Evolutionary conservation across 2,888 invertebrate genomes (phyloP), one percentile per base, ranked within the genome.

Genomic region (Platypus cylindrus): DNA sequence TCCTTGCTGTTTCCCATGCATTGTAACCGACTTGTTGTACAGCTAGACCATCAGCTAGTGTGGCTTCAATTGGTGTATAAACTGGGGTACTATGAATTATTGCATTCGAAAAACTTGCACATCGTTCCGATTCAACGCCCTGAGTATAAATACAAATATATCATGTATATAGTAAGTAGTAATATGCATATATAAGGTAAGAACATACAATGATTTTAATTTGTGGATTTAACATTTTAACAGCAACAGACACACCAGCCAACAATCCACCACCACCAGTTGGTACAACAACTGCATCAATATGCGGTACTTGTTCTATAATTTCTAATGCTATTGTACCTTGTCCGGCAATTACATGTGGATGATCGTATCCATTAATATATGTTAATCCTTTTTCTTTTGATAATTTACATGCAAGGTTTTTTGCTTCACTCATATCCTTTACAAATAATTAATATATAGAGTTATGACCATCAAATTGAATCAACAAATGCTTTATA

Each of bases 361-460:
- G 93, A 59, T 94, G 90, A 60, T 95, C 94, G 55, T 93, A 94
- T 2, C 91, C 91, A 61, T 94, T 94, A 20, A 95, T 81, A 52
- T 94, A 94, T 14, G 76, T 71, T 34, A 81, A 65, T 1, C 71
- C 71, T 37, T 69, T 66, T 38, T 85, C 78, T 51, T 75, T 74
- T 0, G 80, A 76, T 43, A 89, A 60, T 44, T 64, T 68, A 67
- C 89, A 73, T 0, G 93, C 93, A 48, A 77, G 68, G 33, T 68
- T 66, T 57, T 85, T 90, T 0, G 90, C 84, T 59, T 89, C 87
- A 24, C 70, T 75, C 77, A 93, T 85, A 52, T 87, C 32, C 39
- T 39, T 11, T n/a, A n/a, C n/a, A n/a, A n/a, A n/a, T n/a, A n/a
- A n/a, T n/a, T n/a, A 12, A 30, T 15, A 3, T 13, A 2, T 24